Evolutionary conservation across 1,140 invertebrate species (phyloP).

Genomic region (Neotoxoptera formosana): DNA sequence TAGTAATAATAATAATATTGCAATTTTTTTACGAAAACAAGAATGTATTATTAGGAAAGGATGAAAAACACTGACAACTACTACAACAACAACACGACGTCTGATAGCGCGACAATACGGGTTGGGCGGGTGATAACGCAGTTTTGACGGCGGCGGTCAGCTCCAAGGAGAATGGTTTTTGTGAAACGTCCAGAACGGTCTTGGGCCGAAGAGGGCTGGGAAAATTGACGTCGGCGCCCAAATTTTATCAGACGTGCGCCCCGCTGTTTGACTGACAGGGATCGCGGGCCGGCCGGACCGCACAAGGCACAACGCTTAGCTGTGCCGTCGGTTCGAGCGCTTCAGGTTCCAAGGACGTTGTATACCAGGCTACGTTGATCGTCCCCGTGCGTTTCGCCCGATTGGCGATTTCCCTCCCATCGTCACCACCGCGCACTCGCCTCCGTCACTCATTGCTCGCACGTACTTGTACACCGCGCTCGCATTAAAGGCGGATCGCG

Average conservation of each 20-base stretch:
- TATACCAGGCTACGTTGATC: constrained; percentile 50
- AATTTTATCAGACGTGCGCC: not conserved
- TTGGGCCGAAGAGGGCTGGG: not conserved
- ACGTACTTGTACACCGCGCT: not conserved
- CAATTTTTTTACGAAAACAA: not conserved
- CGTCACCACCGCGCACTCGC: not conserved
- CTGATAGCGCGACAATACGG: constrained; percentile 30
- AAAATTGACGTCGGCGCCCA: not conserved
- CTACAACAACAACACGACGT: not conserved
- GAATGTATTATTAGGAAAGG: not conserved
- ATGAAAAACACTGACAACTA: not conserved
- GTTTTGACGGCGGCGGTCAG: no score
- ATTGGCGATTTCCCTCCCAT: constrained; percentile 36
- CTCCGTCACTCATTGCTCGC: no score
- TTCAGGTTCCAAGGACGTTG: constrained; percentile 40
- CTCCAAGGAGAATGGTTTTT: constrained; percentile 31
- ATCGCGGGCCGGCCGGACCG: not conserved
- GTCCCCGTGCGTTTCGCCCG: constrained; percentile 29
- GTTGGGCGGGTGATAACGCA: constrained; percentile 38
- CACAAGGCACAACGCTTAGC: no score
- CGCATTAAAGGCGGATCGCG: constrained; percentile 51
- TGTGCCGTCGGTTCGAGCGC: not conserved
- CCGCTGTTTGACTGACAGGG: not conserved
- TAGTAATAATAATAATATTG: not conserved
- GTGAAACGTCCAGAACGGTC: no score